phyloP scores from a whole-genome alignment of 2,797 vertebrate genomes.

The Characodon lateralis region DNA sequence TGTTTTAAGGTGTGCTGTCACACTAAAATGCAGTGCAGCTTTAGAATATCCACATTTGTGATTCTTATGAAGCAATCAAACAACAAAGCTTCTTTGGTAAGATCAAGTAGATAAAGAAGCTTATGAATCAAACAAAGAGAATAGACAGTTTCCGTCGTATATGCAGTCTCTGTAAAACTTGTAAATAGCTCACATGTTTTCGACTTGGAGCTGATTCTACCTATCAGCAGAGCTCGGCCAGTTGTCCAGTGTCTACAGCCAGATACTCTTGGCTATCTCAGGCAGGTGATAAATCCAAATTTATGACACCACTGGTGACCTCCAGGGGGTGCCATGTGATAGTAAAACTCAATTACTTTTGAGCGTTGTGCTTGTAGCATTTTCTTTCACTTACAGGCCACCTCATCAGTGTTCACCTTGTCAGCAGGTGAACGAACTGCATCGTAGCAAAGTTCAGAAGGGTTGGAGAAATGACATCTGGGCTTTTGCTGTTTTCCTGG shows the following conservation, averaged over 20 bases:
- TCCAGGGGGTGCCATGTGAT: constrained; percentile 62
- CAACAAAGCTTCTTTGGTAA: neutral
- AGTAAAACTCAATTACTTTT: constrained; percentile 37
- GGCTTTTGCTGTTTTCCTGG: constrained; percentile 51
- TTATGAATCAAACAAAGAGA: neutral
- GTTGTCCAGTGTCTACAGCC: neutral
- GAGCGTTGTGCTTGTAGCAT: constrained; percentile 27
- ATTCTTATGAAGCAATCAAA: neutral
- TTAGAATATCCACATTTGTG: neutral
- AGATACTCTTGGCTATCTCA: neutral
- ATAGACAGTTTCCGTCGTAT: neutral
- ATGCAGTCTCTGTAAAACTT: neutral
- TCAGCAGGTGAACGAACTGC: constrained; percentile 51
- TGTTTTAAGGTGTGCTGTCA: no score
- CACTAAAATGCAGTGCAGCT: no score
- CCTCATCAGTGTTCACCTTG: constrained; percentile 54
- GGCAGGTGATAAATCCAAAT: constrained; percentile 30
- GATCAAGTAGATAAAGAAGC: neutral
- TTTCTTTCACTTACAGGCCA: constrained; percentile 56
- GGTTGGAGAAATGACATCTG: constrained; percentile 73
- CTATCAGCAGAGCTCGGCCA: neutral
- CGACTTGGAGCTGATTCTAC: neutral
- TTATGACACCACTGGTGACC: constrained; percentile 64
- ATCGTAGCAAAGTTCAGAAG: constrained; percentile 57
- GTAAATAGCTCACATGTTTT: neutral